Percentiles rank a stretch among this genome's conserved stretches.
These are phyloP conservation scores for Formicarius rufipectus DNA, from an alignment of 2,113 vertebrate genomes.

Conservation along the genomic window DNA sequence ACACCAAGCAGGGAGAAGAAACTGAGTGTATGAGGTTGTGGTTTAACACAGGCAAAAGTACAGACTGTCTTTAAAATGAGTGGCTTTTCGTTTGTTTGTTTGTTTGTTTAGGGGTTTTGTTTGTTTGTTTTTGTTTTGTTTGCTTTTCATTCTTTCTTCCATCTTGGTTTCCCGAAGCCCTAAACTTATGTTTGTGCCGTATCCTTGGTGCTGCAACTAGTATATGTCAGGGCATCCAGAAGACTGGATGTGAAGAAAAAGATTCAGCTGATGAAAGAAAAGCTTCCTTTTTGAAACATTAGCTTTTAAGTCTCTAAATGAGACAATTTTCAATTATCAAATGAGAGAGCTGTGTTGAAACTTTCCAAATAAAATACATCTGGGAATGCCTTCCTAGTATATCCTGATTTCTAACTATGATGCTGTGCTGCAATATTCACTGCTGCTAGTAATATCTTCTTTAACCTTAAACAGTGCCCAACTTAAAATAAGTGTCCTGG, in stretches of 20 bases:
- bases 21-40: background rate
- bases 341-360: background rate
- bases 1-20: background rate
- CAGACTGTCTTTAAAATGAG: background rate
- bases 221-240: background rate
- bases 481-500: background rate
- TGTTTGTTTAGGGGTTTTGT: too few species aligned
- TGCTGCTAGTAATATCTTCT: background rate
- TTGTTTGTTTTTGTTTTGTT: too few species aligned
- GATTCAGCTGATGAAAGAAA: background rate
- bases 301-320: background rate
- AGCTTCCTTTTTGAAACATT: rapidly evolving
- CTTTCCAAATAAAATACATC: background rate
- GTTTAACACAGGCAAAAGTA: background rate
- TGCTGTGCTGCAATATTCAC: background rate
- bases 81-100: background rate
- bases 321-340: background rate
- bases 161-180: background rate
- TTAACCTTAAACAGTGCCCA: background rate
- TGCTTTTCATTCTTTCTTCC: background rate
- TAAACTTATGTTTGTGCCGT: background rate
- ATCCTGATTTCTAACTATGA: background rate
- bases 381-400: background rate
- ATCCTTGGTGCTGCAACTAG: background rate
- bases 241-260: background rate